Percentiles rank a stretch among this genome's conserved stretches.
These are phyloP conservation scores for Misgurnus anguillicaudatus DNA, from an alignment of 2,113 vertebrate species.

Conservation along the genomic window DNA sequence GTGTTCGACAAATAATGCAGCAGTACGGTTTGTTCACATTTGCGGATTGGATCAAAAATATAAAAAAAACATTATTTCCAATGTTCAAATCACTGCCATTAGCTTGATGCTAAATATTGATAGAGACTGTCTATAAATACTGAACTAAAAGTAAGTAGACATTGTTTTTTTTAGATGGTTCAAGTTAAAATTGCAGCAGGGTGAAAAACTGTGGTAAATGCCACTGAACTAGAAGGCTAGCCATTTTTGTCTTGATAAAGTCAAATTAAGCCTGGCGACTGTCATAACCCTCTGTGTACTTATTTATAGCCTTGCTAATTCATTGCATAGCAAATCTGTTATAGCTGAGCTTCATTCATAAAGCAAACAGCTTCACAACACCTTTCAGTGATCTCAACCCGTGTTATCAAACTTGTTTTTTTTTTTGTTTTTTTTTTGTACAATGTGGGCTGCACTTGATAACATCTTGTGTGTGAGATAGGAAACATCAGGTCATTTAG, in stretches of 20 bases:
- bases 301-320: background rate
- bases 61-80: background rate
- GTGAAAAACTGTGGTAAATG: background rate
- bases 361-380: background rate
- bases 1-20: background rate
- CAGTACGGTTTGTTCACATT: background rate
- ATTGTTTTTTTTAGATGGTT: background rate
- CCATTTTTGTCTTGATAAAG: background rate
- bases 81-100: background rate
- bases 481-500: conserved; percentile 44
- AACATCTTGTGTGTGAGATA: conserved; percentile 33
- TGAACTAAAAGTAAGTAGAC: background rate
- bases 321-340: background rate
- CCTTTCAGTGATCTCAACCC: conserved; percentile 21
- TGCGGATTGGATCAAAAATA: conserved; percentile 4
- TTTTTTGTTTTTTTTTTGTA: conserved; percentile 6
- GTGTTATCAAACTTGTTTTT: conserved; percentile 48
- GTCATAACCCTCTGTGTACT: background rate
- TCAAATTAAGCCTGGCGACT: background rate
- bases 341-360: conserved; percentile 12
- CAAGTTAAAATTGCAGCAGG: background rate
- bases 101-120: conserved; percentile 14
- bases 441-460: conserved; percentile 8
- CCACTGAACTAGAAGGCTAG: too few relatives aligned
- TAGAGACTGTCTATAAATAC: background rate